Evolutionary conservation across 2,113 vertebrate genomes (phyloP).

Genomic region (Ifrita kowaldi): DNA sequence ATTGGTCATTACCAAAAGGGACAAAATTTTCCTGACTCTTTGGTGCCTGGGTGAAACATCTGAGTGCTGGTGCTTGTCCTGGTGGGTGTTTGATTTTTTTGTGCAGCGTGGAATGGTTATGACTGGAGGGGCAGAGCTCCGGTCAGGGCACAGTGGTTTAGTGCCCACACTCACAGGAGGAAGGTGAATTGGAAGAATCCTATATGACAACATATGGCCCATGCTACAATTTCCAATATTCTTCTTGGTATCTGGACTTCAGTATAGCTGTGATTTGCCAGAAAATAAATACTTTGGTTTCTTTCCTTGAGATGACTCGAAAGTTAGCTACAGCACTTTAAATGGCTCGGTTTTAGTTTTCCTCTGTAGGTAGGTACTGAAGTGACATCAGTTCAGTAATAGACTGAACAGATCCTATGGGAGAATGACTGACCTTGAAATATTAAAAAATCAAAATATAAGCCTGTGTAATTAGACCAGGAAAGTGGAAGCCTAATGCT

Average conservation of each 20-base stretch:
- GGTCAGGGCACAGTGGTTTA: neutral
- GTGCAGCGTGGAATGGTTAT: neutral
- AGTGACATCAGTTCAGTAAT: neutral
- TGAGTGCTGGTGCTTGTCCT: neutral
- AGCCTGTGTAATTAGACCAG: neutral
- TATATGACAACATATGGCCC: neutral
- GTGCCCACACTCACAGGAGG: neutral
- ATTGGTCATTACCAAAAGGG: neutral
- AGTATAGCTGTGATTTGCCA: neutral
- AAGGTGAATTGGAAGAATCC: neutral
- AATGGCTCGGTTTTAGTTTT: neutral
- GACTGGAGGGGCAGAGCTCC: neutral
- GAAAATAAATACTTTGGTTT: neutral
- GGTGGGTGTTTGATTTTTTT: neutral
- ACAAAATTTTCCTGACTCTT: neutral
- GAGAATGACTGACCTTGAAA: conserved; percentile 8
- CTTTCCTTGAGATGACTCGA: neutral
- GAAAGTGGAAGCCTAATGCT: neutral
- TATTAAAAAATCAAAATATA: neutral
- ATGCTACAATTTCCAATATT: neutral
- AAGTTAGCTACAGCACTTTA: neutral
- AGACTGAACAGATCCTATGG: neutral
- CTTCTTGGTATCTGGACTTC: neutral
- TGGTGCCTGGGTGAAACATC: neutral
- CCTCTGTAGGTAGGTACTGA: neutral